These are phyloP conservation scores for Thera obeliscata DNA, from an alignment of 2,888 invertebrate species.

Conservation along the genomic window DNA sequence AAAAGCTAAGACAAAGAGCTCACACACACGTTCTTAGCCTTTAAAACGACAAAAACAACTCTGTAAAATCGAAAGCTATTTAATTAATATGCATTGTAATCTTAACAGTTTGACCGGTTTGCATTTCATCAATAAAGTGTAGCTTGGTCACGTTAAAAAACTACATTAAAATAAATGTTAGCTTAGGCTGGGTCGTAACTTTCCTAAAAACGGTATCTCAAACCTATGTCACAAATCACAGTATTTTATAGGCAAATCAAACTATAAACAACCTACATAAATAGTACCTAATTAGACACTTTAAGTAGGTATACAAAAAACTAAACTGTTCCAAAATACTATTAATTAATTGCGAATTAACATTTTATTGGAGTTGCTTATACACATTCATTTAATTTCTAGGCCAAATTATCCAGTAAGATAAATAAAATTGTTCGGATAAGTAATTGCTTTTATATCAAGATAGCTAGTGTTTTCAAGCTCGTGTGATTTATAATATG, in stretches of 20 bases:
- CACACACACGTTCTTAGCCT: too few species aligned
- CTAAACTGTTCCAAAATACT: not conserved
- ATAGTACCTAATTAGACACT: not conserved
- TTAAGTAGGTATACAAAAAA: not conserved
- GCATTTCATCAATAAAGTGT: conserved; percentile 22
- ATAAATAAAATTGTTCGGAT: not conserved
- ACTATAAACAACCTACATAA: not conserved
- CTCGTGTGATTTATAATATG: not conserved
- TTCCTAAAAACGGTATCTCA: conserved; percentile 1
- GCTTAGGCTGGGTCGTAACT: not conserved
- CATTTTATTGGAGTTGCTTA: not conserved
- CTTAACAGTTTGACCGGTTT: conserved; percentile 11
- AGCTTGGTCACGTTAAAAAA: conserved; percentile 3
- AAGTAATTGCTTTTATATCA: not conserved
- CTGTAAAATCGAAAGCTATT: conserved; percentile 7
- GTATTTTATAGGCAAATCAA: too few species aligned
- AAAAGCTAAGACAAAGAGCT: too few species aligned
- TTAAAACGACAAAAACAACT: not conserved
- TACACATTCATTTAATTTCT: not conserved
- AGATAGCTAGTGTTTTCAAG: not conserved
- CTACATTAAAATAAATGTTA: conserved; percentile 4
- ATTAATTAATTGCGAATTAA: not conserved
- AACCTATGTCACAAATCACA: conserved; percentile 2
- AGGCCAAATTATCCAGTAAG: not conserved
- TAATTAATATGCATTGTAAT: conserved; percentile 13